Conservation (phyloP, 2,797 vertebrate genomes). For the Labeo calbasu region DNA sequence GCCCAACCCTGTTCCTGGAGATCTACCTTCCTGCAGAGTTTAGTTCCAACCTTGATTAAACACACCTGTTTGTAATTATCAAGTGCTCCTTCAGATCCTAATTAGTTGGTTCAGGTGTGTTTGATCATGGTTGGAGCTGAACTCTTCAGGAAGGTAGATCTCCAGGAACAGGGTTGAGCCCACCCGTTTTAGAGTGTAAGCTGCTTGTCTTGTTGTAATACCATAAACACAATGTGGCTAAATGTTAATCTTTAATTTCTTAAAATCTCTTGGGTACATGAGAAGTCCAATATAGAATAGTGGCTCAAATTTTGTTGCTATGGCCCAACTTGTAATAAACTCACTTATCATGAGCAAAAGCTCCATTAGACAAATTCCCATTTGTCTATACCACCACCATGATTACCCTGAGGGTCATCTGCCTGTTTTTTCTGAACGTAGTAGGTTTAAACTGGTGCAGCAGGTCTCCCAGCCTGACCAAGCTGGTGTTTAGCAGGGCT, state of each 20-base stretch:
- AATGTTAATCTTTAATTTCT: not conserved
- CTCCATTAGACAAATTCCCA: not conserved
- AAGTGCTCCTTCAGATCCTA: no score
- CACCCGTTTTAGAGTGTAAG: not conserved
- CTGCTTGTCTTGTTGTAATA: conserved; percentile 3
- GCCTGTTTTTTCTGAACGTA: not conserved
- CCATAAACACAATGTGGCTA: not conserved
- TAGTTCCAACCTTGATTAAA: no score
- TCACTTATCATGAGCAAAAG: not conserved
- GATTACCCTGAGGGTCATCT: not conserved
- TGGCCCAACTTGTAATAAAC: no score
- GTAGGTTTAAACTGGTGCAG: not conserved
- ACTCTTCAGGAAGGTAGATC: no score
- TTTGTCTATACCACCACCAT: not conserved
- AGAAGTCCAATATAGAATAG: not conserved
- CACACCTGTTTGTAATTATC: no score
- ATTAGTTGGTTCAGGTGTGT: no score
- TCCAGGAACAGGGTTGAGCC: no score
- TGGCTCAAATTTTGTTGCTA: not conserved
- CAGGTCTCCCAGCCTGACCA: not conserved
- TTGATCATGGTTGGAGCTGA: no score
- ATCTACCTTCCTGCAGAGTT: no score
- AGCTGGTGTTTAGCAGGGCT: not conserved
- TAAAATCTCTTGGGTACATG: not conserved
- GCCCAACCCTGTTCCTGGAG: no score